Evolutionary conservation across 2,888 invertebrate genomes (phyloP), one percentile per base, ranked within the genome.

Genomic region (Eupithecia inturbata): DNA sequence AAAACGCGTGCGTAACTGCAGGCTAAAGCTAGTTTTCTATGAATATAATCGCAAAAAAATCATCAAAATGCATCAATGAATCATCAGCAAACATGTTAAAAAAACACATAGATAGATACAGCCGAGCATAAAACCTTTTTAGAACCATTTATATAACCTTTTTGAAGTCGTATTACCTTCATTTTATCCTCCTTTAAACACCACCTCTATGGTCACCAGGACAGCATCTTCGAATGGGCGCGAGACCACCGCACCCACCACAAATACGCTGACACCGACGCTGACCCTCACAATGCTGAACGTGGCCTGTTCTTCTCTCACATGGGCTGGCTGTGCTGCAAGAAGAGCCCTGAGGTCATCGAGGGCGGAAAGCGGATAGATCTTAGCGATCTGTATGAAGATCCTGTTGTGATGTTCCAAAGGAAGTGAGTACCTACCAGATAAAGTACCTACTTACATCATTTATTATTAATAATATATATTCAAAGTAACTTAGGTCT

Each of bases 261-360:
- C 92, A 98, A 98, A 88, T 98, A 97, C 90, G 97, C 97, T 0
- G 97, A 97, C 86, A 98, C 98, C 0, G 96, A 98, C 85, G 98
- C 98, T 0, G 98, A 98, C 90, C 98, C 98, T 0, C 98, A 98
- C 90, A 98, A 98, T 84, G 96, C 97, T 0, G 96, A 95, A 67
- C 95, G 98, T 71, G 99, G 99, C 1, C 97, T 99, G 89, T 99
- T 99, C 95, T 99, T 98, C 93, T 97, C 98, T 0, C 99, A 99
- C 88, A 97, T 99, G 93, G 99, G 99, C 68, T 99, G 99, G 99
- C 93, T 99, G 71, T 95, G 98, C 91, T 95, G 96, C 81, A 96
- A 96, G 84, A 99, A 99, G 88, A 98, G 98, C 87, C 97, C 97
- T 0, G 97, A 98, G 83, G 98, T 99, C 41, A 96, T 96, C 63